Percentiles rank a stretch among this genome's conserved stretches.
phyloP scores from a whole-genome alignment of 2,888 invertebrate genomes.

The Dicyrtomina minuta region DNA sequence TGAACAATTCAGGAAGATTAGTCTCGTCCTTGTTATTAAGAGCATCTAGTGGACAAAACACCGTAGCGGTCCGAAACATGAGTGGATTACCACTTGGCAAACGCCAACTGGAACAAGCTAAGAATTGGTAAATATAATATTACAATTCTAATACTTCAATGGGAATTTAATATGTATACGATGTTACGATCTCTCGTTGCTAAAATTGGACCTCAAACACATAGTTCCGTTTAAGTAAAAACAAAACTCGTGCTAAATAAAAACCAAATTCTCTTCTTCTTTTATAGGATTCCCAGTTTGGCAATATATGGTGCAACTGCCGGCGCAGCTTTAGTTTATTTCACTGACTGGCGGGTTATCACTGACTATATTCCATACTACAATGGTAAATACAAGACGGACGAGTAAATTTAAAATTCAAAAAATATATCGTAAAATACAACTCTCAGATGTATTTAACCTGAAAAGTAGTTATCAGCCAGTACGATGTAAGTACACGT shows the following conservation, averaged over 20 bases:
- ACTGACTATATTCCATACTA: constrained; percentile 74
- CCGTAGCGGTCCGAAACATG: constrained; percentile 12
- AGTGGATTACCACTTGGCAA: constrained; percentile 38
- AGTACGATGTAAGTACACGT: background rate
- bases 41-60: background rate
- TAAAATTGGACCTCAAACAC: too few relatives aligned
- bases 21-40: constrained; percentile 4
- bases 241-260: too few relatives aligned
- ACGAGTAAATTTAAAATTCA: constrained; percentile 53
- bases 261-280: too few relatives aligned
- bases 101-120: constrained; percentile 42
- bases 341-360: constrained; percentile 77
- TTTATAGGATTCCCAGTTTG: constrained; percentile 64
- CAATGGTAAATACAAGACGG: constrained; percentile 68
- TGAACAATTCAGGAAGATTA: constrained; percentile 12
- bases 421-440: background rate
- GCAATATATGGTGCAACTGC: constrained; percentile 67
- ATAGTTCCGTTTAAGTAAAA: too few relatives aligned
- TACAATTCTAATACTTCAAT: background rate
- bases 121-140: constrained; percentile 42
- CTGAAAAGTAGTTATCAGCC: background rate
- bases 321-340: constrained; percentile 66
- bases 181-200: background rate
- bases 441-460: too few relatives aligned
- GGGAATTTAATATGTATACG: background rate